Base-by-base conservation (phyloP, 1,140 invertebrate genomes). In the Ceratina japonica region DNA sequence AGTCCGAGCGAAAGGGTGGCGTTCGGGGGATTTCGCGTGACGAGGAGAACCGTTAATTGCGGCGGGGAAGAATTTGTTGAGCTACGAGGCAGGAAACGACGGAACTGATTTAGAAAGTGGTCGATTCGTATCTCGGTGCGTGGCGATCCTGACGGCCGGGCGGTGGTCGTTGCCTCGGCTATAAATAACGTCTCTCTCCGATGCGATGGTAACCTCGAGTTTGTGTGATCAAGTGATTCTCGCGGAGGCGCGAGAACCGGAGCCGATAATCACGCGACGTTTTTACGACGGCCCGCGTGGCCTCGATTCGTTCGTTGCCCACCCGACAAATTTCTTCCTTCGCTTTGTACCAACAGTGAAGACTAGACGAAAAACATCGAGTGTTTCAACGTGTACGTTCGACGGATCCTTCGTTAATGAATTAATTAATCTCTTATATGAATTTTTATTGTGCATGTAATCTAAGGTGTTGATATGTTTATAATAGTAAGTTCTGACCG, bases 41-140 rank as follows among this genome's bases (percentile, higher is more conserved):
- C 83, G 77, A 84, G 84, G 87, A 79, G 74, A 79, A 79, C 86
- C 88, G 89, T 92, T 92, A 92, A 92, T 92, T 92, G 83, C 76
- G 62, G 65, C 58, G 61, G 81, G 31, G 44, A 52, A 27, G 65
- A 22, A 15, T 51, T 54, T 65, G 79, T 86, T 92, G 90, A 91
- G 91, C 90, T 92, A 91, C 89, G 86, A 89, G 89, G 88, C 12
- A 18, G 18, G 52, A 92, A 91, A 91, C 89, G 89, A 90, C 90
- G 88, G 90, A 91, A 91, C 90, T 91, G 91, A 92, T 92, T 92
- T 91, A 90, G 89, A 91, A 91, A 91, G 90, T 91, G 89, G 89
- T 91, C 88, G 90, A 91, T 90, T 72, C 79, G 80, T 89, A 91
- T 91, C 90, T 86, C 12, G 31, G 59, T 74, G 80, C 52, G 27